These are phyloP conservation scores for Hedychridium roseum DNA, from an alignment of 2,888 invertebrate species.

Conservation along the genomic window DNA sequence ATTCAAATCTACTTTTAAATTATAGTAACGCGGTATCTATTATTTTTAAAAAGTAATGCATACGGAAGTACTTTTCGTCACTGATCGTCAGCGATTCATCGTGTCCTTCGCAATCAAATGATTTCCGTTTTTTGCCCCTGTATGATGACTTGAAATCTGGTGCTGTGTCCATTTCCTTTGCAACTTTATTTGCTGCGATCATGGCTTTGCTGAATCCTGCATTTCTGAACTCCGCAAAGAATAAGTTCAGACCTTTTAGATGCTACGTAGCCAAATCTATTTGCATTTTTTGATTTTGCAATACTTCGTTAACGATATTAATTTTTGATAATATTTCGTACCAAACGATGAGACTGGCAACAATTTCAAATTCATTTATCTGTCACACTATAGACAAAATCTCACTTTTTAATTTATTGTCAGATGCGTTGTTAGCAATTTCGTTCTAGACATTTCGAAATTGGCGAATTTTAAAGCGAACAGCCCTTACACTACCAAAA, in stretches of 20 bases:
- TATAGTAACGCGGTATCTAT: slow-evolving; percentile 23
- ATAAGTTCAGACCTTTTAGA: slow-evolving; percentile 14
- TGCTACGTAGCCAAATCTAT: slow-evolving; percentile 16
- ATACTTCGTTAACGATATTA: slow-evolving; percentile 11
- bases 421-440: no score
- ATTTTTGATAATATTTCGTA: slow-evolving; percentile 8
- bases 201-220: slow-evolving; percentile 13
- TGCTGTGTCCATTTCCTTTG: slow-evolving; percentile 18
- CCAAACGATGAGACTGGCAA: slow-evolving; percentile 2
- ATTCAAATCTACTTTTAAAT: slow-evolving; percentile 21
- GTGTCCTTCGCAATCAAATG: slow-evolving; percentile 15
- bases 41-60: slow-evolving; percentile 21
- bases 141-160: slow-evolving; percentile 21
- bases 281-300: slow-evolving; percentile 18
- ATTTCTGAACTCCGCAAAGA: slow-evolving; percentile 16
- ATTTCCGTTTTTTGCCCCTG: slow-evolving; percentile 21
- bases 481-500: no score
- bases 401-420: slow-evolving; percentile 1
- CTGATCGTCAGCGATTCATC: slow-evolving; percentile 22
- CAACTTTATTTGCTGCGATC: slow-evolving; percentile 23
- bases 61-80: slow-evolving; percentile 21
- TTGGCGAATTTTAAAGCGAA: no score
- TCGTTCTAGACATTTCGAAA: no score
- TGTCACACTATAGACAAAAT: not conserved
- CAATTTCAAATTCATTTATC: slow-evolving; percentile 2